Percentiles rank a stretch among this genome's conserved stretches.
Evolutionary conservation across 2,113 vertebrate genomes (phyloP).

Genomic region (Anarhynchus alexandrinus): DNA sequence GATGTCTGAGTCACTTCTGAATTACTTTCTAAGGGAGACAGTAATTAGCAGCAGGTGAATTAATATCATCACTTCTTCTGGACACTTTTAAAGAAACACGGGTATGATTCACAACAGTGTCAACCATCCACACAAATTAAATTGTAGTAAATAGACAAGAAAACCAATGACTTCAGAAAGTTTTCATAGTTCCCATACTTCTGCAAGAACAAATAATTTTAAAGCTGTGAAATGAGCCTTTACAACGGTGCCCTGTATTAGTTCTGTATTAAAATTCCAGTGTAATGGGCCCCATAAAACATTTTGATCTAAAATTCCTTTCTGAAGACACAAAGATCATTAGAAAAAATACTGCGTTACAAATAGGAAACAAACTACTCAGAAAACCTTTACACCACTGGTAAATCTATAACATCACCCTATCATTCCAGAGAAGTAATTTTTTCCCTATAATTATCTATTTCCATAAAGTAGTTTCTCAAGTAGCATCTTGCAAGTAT

Average conservation of each 20-base stretch:
- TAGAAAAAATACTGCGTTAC: neutral
- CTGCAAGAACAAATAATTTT: neutral
- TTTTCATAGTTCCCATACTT: neutral
- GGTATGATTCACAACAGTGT: neutral
- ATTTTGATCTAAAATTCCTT: conserved; percentile 24
- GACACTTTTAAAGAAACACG: neutral
- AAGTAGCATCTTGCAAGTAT: neutral
- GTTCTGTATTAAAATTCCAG: neutral
- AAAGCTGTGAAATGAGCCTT: neutral
- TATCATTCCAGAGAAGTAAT: neutral
- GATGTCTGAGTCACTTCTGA: neutral
- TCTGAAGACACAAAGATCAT: conserved; percentile 3
- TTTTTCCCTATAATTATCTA: neutral
- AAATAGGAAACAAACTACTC: neutral
- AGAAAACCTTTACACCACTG: neutral
- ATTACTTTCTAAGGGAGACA: neutral
- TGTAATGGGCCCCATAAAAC: neutral
- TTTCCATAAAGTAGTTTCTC: neutral
- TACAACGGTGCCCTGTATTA: neutral
- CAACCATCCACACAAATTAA: neutral
- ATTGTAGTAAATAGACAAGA: neutral
- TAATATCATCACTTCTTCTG: neutral
- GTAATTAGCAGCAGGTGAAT: neutral
- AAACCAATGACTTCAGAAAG: neutral
- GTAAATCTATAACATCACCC: neutral